phyloP scores from a whole-genome alignment of 2,888 invertebrate genomes.

The Tridacna crocea region DNA sequence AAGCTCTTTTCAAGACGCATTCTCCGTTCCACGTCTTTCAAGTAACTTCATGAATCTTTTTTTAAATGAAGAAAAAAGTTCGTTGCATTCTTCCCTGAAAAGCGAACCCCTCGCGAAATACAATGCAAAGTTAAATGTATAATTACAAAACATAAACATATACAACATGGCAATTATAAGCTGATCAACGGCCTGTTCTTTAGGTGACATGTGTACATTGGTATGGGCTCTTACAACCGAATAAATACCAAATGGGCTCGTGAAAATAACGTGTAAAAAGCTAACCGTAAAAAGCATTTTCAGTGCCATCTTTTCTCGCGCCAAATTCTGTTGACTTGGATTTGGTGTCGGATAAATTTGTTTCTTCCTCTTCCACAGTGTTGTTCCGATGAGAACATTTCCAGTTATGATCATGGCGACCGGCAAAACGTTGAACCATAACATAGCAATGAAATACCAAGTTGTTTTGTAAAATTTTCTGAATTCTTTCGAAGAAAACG shows the following conservation, averaged over 20 bases:
- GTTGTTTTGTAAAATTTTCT: neutral
- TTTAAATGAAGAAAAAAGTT: neutral
- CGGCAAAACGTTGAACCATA: neutral
- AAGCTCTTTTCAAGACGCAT: too few species aligned
- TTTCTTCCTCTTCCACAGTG: neutral
- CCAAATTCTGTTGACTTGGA: neutral
- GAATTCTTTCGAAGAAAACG: neutral
- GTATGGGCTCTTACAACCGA: neutral
- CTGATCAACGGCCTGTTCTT: neutral
- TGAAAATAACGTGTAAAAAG: neutral
- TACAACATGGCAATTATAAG: neutral
- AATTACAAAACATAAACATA: neutral
- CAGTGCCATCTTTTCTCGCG: neutral
- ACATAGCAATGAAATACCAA: neutral
- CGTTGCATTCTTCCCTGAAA: conserved; percentile 5
- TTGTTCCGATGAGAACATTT: neutral
- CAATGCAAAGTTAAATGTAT: conserved; percentile 5
- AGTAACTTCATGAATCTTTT: too few species aligned
- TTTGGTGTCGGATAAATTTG: neutral
- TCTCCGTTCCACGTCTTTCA: too few species aligned
- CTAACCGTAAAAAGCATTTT: neutral
- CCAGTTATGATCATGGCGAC: neutral
- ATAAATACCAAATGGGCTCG: neutral
- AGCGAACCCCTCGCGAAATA: neutral
- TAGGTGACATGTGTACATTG: neutral